Percentiles rank a stretch among this genome's conserved stretches.
These are phyloP conservation scores for Danio tinwini DNA, from an alignment of 2,797 vertebrate genomes.

Conservation along the genomic window DNA sequence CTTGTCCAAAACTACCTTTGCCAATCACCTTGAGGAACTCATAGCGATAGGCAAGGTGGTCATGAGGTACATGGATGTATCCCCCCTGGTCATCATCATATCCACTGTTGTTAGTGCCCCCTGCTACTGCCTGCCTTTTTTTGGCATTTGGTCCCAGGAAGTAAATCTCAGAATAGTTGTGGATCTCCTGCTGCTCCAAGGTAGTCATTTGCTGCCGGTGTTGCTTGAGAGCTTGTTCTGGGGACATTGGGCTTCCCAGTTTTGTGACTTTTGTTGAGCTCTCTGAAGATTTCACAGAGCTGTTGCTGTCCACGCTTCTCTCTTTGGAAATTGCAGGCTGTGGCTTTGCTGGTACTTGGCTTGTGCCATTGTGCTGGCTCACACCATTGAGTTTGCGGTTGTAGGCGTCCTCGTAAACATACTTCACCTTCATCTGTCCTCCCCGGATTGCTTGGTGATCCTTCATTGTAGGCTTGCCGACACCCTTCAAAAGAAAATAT, in stretches of 20 bases:
- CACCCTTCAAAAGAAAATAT: conserved; percentile 65
- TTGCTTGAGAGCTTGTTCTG: conserved; percentile 91
- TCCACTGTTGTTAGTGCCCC: conserved; percentile 91
- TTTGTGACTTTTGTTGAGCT: conserved; percentile 75
- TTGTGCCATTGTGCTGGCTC: conserved; percentile 76
- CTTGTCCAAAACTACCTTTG: conserved; percentile 98
- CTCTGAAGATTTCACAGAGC: conserved; percentile 69
- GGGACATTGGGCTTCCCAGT: conserved; percentile 78
- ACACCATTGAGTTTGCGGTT: conserved; percentile 82
- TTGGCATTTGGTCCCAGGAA: conserved; percentile 96
- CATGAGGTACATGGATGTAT: conserved; percentile 92
- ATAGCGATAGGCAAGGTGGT: conserved; percentile 95
- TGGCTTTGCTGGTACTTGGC: conserved; percentile 73
- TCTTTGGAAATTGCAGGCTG: conserved; percentile 82
- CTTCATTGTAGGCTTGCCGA: conserved; percentile 84
- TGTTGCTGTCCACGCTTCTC: conserved; percentile 80
- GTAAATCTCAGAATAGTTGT: conserved; percentile 88
- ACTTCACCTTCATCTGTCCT: conserved; percentile 89
- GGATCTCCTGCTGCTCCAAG: conserved; percentile 92
- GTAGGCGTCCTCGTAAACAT: conserved; percentile 91
- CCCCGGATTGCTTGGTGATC: conserved; percentile 82
- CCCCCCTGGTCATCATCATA: conserved; percentile 96
- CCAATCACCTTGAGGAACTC: conserved; percentile 98
- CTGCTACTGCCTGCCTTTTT: conserved; percentile 88
- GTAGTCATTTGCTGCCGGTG: conserved; percentile 88